Evolutionary conservation across 1,140 invertebrate genomes (phyloP), one percentile per base, ranked within the genome.

Genomic region (Potamilus streckersoni): DNA sequence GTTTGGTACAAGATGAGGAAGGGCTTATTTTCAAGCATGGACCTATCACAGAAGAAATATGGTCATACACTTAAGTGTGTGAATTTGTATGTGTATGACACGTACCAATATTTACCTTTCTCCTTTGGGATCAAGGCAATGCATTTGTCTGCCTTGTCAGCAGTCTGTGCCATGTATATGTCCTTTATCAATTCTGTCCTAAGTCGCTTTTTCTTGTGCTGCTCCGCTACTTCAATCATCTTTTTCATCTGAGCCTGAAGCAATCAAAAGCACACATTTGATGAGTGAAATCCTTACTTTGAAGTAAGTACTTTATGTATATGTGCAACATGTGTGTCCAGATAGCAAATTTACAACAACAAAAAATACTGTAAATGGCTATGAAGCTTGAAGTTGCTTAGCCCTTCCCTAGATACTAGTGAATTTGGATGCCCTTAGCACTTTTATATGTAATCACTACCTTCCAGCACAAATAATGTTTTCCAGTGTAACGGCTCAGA

Each of bases 201-300:
- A 17, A 91, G 71, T 65, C 83, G 83, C 73, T 84, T 86, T 74
- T 89, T 88, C 56, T 87, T 83, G 76, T 89, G 80, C 31, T 88
- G 78, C 38, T 90, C 87, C 2, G 90, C 90, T 56, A 85, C 80
- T 56, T 91, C 89, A 55, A 91, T 83, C 85, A 91, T 86, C 73
- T 85, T 84, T 38, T 80, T 82, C 71, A 90, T 79, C 74, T 80
- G 79, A 58, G 81, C 80, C 89, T 90, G 64, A 62, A 77, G 64
- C 66, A 58, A 31, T 68, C 69, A 63, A 60, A 19, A 23, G 59
- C 67, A 55, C n/a, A 49, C 11, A n/a, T 73, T 61, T 63, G 19
- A 78, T n/a, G 19, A 60, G 31, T 17, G 17, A 63, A 15, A 59
- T n/a, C 65, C n/a, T 55, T 62, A 67, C 14, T 57, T n/a, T 55